Conservation (phyloP, 2,113 vertebrate genomes). For the Nicator chloris region DNA sequence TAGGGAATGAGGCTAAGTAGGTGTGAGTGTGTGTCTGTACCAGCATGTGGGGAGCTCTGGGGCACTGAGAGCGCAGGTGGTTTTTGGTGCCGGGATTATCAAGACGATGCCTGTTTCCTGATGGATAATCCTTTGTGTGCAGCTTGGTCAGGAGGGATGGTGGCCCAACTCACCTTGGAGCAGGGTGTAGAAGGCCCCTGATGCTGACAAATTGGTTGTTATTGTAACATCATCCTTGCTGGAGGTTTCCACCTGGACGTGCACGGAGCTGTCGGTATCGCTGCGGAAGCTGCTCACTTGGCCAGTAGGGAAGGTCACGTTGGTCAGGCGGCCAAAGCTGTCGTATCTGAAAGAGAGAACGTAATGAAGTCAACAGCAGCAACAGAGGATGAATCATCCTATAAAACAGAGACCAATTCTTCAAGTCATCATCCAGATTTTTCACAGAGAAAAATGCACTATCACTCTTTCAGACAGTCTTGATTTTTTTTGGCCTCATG, state of each 20-base stretch:
- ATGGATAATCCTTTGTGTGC: background rate
- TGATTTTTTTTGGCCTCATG: background rate
- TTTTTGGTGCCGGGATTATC: background rate
- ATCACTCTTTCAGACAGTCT: background rate
- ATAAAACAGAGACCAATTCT: background rate
- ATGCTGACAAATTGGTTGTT: slow-evolving; percentile 96
- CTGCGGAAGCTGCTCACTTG: slow-evolving; percentile 95
- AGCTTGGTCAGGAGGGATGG: background rate
- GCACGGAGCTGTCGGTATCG: slow-evolving; percentile 87
- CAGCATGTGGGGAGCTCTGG: background rate
- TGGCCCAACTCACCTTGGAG: slow-evolving; percentile 84
- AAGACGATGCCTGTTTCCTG: background rate
- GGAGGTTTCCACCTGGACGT: slow-evolving; percentile 90
- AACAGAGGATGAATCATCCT: background rate
- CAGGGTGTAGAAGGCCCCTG: slow-evolving; percentile 94
- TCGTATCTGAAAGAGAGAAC: slow-evolving; percentile 82
- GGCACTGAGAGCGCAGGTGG: background rate
- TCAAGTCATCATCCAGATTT: background rate
- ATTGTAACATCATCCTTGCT: slow-evolving; percentile 94
- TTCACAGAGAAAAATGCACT: background rate
- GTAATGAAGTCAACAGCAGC: background rate
- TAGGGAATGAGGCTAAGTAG: background rate
- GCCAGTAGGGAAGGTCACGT: slow-evolving; percentile 95
- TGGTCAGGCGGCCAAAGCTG: slow-evolving; percentile 93
- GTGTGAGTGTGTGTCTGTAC: background rate